phyloP scores from a whole-genome alignment of 2,113 vertebrate genomes.

The Petromus typicus region DNA sequence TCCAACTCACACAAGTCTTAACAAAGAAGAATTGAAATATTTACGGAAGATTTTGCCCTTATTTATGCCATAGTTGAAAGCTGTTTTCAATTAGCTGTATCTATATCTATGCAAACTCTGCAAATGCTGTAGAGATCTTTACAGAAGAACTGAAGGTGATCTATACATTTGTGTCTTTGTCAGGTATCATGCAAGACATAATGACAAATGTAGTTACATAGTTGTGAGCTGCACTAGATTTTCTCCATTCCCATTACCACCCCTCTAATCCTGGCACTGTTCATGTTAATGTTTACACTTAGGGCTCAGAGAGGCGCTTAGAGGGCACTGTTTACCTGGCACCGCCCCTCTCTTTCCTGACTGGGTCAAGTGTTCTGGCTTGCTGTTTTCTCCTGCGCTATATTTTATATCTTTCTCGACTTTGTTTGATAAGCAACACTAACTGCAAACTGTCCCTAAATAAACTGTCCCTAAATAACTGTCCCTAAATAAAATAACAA shows the following conservation, averaged over 20 bases:
- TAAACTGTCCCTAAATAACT: conserved; percentile 49
- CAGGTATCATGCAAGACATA: background rate
- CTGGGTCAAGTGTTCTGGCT: background rate
- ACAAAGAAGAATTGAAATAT: background rate
- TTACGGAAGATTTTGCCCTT: background rate
- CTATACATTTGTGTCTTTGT: background rate
- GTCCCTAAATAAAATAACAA: conserved; percentile 37
- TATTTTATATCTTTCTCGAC: background rate
- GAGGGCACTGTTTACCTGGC: accelerated
- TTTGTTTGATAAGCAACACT: background rate
- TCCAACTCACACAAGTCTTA: background rate
- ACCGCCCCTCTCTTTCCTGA: background rate
- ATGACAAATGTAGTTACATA: no score
- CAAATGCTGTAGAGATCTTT: background rate
- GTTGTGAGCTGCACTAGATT: background rate
- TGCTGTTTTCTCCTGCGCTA: background rate
- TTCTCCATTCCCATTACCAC: background rate
- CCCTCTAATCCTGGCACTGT: background rate
- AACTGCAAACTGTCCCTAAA: conserved; percentile 22
- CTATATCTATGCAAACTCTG: background rate
- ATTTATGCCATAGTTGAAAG: background rate
- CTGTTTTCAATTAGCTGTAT: background rate
- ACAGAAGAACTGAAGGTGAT: background rate
- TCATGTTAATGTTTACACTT: background rate
- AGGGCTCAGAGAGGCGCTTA: background rate